Base-by-base conservation (phyloP, 2,113 vertebrate genomes). In the Mionectes macconnelli region DNA sequence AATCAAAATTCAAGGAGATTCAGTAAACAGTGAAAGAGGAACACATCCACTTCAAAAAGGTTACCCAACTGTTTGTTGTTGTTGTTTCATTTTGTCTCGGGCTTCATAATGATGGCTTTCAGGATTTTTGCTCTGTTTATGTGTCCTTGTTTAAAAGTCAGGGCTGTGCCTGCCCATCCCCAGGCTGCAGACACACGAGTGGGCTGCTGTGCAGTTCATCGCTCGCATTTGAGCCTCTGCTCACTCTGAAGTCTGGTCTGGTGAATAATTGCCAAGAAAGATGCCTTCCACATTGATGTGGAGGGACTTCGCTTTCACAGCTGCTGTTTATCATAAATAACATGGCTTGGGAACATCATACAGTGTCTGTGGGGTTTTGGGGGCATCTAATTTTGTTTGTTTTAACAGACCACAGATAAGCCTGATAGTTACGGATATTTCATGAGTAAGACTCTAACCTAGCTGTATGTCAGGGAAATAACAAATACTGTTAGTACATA, bases 21-120 rank as follows among this genome's bases (percentile, higher is more conserved):
- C 93, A 93, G 90, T 75, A 56, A 95, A 68, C 72, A 86, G 75
- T 56, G 42, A 81, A 83, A 94, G 83, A 95, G 86, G 85, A 95
- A 68, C 64, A 92, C 67, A 94, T 93, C 83, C 87, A 92, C 95
- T 96, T 96, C 85, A 94, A 44, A 96, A 95, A 96, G 85, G 56
- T 95, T 95, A 89, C 64, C 72, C 92, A 75, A 49, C 76, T 93
- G 68, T 95, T 93, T 94, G 82, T 90, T 95, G 87, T 79, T 88
- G 81, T 70, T 89, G 45, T 68, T 96, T 66, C 40, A 47, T 86
- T 96, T 92, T 89, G 60, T 94, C 70, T 91, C 53, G 19, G 78
- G 42, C 82, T 91, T 94, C 83, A 90, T 95, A 97, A 96, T 81
- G 93, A 90, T 87, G 92, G 59, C 93, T 92, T 96, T 96, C 92